These are phyloP conservation scores for Takifugu flavidus DNA, from an alignment of 2,113 vertebrate species.

Conservation along the genomic window DNA sequence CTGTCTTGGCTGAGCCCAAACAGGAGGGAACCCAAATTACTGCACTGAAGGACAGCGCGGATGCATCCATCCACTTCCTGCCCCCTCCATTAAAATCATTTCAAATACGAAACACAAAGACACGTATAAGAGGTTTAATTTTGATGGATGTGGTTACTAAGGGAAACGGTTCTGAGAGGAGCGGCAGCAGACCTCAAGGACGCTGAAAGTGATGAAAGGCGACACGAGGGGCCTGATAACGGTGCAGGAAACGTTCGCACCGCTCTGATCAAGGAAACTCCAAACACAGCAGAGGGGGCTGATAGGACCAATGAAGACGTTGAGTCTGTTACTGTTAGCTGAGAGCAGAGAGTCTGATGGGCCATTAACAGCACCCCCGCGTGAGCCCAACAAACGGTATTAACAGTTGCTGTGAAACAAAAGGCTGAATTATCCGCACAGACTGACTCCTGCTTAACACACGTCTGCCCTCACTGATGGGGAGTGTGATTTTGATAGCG, in stretches of 20 bases:
- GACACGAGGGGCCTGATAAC: not conserved
- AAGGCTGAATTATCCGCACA: constrained; percentile 32
- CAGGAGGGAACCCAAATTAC: not conserved
- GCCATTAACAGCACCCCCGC: too few relatives aligned
- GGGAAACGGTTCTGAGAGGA: not conserved
- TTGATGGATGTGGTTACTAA: not conserved
- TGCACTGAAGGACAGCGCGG: too few relatives aligned
- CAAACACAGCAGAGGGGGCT: not conserved
- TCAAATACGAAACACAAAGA: not conserved
- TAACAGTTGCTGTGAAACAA: constrained; percentile 22
- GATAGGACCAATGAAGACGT: too few relatives aligned
- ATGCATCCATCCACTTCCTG: not conserved
- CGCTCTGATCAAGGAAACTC: not conserved
- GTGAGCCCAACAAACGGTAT: not conserved
- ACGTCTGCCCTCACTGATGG: too few relatives aligned
- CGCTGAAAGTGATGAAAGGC: not conserved
- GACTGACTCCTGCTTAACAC: too few relatives aligned
- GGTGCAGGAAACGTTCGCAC: too few relatives aligned
- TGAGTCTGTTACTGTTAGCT: too few relatives aligned
- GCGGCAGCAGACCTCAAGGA: not conserved
- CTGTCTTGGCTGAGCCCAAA: not conserved
- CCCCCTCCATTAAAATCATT: not conserved
- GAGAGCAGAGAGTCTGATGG: too few relatives aligned
- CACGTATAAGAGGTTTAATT: not conserved
- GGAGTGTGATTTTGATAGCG: too few relatives aligned